phyloP scores from a whole-genome alignment of 2,888 invertebrate genomes.

The Tanypteryx hageni region DNA sequence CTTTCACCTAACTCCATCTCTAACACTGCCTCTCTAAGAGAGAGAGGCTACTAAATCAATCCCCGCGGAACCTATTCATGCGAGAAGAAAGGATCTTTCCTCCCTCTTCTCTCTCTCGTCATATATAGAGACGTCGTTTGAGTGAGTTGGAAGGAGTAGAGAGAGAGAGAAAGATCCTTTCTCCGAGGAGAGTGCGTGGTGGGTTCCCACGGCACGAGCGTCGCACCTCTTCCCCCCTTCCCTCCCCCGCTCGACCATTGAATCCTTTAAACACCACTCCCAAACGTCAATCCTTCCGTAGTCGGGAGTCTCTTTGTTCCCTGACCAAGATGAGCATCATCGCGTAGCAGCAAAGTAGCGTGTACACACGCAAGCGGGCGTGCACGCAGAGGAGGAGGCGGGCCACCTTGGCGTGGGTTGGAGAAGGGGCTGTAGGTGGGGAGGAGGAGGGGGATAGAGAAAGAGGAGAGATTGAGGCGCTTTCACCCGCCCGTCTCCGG shows the following conservation, averaged over 20 bases:
- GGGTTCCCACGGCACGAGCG: neutral
- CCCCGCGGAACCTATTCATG: constrained; percentile 3
- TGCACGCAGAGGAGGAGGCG: neutral
- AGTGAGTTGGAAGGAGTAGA: neutral
- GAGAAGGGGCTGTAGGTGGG: too few species aligned
- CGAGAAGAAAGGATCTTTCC: constrained; percentile 17
- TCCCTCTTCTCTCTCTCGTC: neutral
- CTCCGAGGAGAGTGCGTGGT: neutral
- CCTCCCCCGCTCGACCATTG: neutral
- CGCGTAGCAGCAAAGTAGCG: neutral
- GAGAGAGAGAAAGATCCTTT: neutral
- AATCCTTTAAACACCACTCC: constrained; percentile 35
- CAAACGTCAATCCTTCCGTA: constrained; percentile 11
- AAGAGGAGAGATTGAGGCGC: neutral
- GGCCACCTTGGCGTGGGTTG: neutral
- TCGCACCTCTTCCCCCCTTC: neutral
- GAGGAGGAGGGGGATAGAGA: too few species aligned
- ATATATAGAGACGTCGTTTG: constrained; percentile 23
- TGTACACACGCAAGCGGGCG: constrained; percentile 14
- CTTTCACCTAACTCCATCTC: neutral
- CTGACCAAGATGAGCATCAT: constrained; percentile 11
- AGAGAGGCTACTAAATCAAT: constrained; percentile 35
- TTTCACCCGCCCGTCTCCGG: constrained; percentile 9
- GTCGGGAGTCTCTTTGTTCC: constrained; percentile 24
- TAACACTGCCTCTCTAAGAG: neutral